Base-by-base conservation (phyloP, 30 jellyfish, hydroid and myxozoan genomes). In the Rhopilema esculentum region DNA sequence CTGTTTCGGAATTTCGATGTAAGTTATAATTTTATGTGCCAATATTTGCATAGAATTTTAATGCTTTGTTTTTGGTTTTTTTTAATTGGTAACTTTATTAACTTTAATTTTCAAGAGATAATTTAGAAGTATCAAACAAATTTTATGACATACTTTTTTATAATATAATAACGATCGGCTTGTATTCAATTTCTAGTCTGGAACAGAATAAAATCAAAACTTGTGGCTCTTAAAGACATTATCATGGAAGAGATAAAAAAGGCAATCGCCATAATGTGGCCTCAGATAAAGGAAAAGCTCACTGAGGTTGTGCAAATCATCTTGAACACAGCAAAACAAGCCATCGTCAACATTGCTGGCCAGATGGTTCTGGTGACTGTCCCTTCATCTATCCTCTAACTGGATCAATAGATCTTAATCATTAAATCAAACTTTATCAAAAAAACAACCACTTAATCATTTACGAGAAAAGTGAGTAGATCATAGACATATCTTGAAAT, bases 251-350 rank as follows among this genome's bases (percentile, higher is more conserved):
- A 66, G 25, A 72, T 81, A 33, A 81, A 67, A 28, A 53, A 68
- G 31, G 91, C 83, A n/a, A 50, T 69, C 4, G 75, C 61, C 16
- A 81, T 9, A 12, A 70, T 49, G 61, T 23, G 69, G 82, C 91
- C 91, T 19, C 27, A 64, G 74, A 81, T 81, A 51, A 66, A 40
- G 27, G 31, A 81, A 74, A 81, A 81, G 32, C 66, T 81, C 16
- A 29, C 53, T 8, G 91, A 81, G 50, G 66, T 81, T n/a, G 83
- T 66, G 33, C 74, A 65, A 25, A 81, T 81, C 64, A 27, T 81
- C 83, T 2, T 81, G 33, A 69, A 69, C 57, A 53, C 91, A 20
- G 91, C 91, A 0, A 81, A 81, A 48, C 67, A 81, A 49, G 91
- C 83, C 25, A 33, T 65, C 24, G 77, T 81, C 27, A 69, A 66